Percentiles rank a stretch among this genome's conserved stretches.
Conservation (phyloP, 1,140 invertebrate genomes). For the Ptiloglossa arizonensis region DNA sequence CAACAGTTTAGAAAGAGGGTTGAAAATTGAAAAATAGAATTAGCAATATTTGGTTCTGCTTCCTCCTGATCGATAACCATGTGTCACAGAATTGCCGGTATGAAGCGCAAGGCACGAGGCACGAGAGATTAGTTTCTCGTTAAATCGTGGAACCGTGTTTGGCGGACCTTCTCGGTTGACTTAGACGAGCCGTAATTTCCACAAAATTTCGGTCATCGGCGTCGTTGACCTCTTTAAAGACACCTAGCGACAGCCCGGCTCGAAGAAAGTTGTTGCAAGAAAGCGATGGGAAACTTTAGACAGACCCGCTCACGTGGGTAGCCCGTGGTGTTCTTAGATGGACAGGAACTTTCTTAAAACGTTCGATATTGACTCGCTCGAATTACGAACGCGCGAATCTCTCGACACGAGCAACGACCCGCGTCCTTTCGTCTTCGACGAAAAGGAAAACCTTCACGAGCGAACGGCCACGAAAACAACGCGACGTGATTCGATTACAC, state of each 20-base stretch:
- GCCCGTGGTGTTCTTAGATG: conserved; percentile 25
- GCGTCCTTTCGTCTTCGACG: too few species aligned
- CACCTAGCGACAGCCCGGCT: conserved; percentile 33
- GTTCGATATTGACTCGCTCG: conserved; percentile 16
- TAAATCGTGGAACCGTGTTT: too few species aligned
- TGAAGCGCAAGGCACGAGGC: too few species aligned
- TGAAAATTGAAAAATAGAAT: too few species aligned
- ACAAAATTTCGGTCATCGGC: conserved; percentile 28
- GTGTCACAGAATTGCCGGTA: too few species aligned
- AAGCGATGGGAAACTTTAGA: conserved; percentile 44
- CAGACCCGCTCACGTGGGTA: conserved; percentile 21
- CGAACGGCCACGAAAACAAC: too few species aligned
- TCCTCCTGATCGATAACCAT: too few species aligned
- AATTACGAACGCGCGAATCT: conserved; percentile 25
- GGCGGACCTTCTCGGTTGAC: too few species aligned
- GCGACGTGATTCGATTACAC: too few species aligned
- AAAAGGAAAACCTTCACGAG: not conserved
- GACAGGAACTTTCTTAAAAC: conserved; percentile 32
- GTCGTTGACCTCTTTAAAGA: conserved; percentile 30
- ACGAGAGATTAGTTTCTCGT: too few species aligned
- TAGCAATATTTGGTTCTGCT: too few species aligned
- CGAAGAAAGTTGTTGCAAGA: conserved; percentile 42
- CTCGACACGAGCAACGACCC: not conserved
- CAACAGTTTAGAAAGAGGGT: too few species aligned
- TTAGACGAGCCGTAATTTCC: not conserved